Base-by-base conservation (phyloP, 2,797 vertebrate species). In the Bovichtus diacanthus region DNA sequence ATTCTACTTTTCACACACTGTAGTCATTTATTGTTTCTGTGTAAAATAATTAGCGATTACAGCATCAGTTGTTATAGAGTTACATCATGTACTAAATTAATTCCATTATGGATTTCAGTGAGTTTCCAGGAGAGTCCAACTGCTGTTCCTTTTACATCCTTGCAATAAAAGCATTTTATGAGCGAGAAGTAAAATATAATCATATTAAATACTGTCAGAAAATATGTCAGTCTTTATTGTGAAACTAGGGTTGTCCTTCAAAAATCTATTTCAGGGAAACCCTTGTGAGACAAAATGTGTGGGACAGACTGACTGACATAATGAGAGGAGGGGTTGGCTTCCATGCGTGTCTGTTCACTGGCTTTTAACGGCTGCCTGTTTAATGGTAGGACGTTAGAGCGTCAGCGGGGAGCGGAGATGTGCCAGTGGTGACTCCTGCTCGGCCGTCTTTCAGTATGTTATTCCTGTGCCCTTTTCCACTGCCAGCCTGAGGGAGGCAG, bases 391-490 rank as follows among this genome's bases (percentile, higher is more conserved):
- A 80, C 81, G 85, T 87, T 78, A 82, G 68, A 85, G 58, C 36
- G 74, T 80, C 82, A 74, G 79, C 36, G 21, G 83, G 84, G 84
- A 85, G 75, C 19, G 25, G 41, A 76, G 77, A 76, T 63, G 68
- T 86, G 87, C 82, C 85, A 86, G 80, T 85, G 88, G 85, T 81
- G 87, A 90, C 81, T 93, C 83, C 80, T 77, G 78, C 80, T 82
- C 73, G 38, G 70, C 80, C 85, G 74, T 86, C 82, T 88, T 82
- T 91, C 90, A 90, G 78, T 70, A 74, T 88, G 85, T 90, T 91
- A 93, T 92, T 92, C 87, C 87, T 91, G 86, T 70, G 41, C 54
- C 78, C 70, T 86, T 83, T 84, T 87, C 80, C 80, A 83, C 72
- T 81, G 86, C 75, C 87, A 88, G 87, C 87, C 83, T 82, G 88